Conservation (phyloP, 1,140 invertebrate genomes). For the Watersipora subatra region DNA sequence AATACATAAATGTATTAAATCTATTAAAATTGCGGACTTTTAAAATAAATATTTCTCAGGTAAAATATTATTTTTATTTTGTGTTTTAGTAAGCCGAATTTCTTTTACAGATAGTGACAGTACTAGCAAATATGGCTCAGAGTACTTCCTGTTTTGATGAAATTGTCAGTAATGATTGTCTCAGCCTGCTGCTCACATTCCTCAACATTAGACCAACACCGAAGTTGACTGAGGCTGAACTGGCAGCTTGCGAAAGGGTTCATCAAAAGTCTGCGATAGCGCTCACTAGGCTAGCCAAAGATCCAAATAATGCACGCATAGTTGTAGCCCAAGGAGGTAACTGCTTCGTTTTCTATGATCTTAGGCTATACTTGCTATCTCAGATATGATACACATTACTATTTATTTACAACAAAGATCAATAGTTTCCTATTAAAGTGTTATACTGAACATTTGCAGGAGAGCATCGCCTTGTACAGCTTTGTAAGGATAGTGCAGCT, state of each 20-base stretch:
- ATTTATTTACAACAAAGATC: too few relatives aligned
- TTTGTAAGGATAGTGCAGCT: constrained; percentile 55
- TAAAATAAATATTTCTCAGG: too few relatives aligned
- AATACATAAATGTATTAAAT: too few relatives aligned
- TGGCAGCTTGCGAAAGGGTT: constrained; percentile 57
- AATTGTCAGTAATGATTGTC: constrained; percentile 48
- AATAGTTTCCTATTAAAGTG: too few relatives aligned
- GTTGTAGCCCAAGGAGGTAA: constrained; percentile 61
- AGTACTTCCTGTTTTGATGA: constrained; percentile 48
- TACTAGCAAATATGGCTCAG: constrained; percentile 64
- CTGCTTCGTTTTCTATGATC: too few relatives aligned
- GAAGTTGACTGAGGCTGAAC: constrained; percentile 43
- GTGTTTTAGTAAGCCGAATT: not conserved
- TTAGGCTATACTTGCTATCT: too few relatives aligned
- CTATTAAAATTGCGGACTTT: too few relatives aligned
- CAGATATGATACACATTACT: too few relatives aligned
- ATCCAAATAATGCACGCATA: constrained; percentile 55
- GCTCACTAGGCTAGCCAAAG: constrained; percentile 61
- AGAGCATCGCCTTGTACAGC: constrained; percentile 55
- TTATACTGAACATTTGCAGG: constrained; percentile 32
- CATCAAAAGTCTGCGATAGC: constrained; percentile 73
- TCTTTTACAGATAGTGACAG: constrained; percentile 49
- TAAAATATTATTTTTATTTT: too few relatives aligned
- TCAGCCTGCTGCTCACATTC: constrained; percentile 61
- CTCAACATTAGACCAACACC: constrained; percentile 51